These are phyloP conservation scores for Drosophila ercepeae DNA, from an alignment of 1,140 invertebrate genomes.

Conservation along the genomic window DNA sequence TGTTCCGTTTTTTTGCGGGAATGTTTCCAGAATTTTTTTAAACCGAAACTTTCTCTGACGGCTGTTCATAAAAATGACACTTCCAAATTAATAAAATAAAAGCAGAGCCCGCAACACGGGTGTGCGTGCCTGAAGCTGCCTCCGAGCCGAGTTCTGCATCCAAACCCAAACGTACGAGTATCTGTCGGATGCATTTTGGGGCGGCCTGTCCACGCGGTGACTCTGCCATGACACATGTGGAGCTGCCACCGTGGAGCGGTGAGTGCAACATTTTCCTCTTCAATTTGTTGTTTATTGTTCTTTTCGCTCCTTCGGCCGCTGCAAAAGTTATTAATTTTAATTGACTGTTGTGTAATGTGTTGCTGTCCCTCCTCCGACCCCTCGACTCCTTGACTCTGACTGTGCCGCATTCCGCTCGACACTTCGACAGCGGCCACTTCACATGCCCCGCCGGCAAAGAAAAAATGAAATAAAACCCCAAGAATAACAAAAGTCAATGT, in stretches of 20 bases:
- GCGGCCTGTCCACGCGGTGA: conserved; percentile 22
- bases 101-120: conserved; percentile 52
- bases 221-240: conserved; percentile 60
- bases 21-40: conserved; percentile 2
- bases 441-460: conserved; percentile 36
- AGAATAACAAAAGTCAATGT: conserved; percentile 53
- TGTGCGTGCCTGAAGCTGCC: conserved; percentile 64
- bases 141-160: conserved; percentile 31
- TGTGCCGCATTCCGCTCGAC: conserved; percentile 49
- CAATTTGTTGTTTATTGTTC: conserved; percentile 11
- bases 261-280: conserved; percentile 20
- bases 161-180: too few species aligned
- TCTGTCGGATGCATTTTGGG: conserved; percentile 74
- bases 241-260: conserved; percentile 13
- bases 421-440: conserved; percentile 65
- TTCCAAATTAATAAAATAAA: conserved; percentile 69
- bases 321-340: conserved; percentile 81
- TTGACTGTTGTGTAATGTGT: conserved; percentile 79
- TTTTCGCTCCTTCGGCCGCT: conserved; percentile 28
- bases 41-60: conserved; percentile 29
- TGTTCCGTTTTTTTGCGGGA: conserved; percentile 7
- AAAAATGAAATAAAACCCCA: conserved; percentile 16
- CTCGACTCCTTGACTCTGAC: too few species aligned
- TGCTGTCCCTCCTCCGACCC: conserved; percentile 48
- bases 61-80: conserved; percentile 37